phyloP scores from a whole-genome alignment of 2,888 invertebrate species.

The Agriotes lineatus region DNA sequence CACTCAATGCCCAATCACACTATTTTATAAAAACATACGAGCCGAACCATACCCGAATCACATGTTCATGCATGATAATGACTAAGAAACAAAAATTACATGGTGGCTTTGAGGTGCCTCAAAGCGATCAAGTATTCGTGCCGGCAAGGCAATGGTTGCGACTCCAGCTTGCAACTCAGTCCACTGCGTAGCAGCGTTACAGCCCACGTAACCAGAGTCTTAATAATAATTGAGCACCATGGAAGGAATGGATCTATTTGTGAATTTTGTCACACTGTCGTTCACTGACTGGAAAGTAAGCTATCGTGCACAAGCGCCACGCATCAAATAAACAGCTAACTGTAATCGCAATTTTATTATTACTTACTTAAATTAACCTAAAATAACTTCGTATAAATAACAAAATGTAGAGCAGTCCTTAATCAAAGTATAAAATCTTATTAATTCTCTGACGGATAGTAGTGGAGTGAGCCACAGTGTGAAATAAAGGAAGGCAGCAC shows the following conservation, averaged over 20 bases:
- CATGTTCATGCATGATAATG: constrained; percentile 18
- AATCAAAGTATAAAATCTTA: constrained; percentile 17
- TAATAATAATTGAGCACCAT: constrained; percentile 73
- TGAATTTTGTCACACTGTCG: constrained; percentile 54
- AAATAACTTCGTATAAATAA: constrained; percentile 33
- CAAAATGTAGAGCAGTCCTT: constrained; percentile 25
- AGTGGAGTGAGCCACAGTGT: constrained; percentile 52
- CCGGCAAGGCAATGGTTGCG: constrained; percentile 55
- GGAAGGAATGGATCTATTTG: constrained; percentile 75
- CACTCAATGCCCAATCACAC: not conserved
- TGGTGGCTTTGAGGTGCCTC: constrained; percentile 18
- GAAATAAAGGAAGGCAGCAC: constrained; percentile 42
- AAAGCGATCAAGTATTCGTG: constrained; percentile 48
- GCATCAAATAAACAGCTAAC: constrained; percentile 35
- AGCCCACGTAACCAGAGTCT: constrained; percentile 52
- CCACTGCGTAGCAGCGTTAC: constrained; percentile 57
- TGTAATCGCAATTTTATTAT: constrained; percentile 8
- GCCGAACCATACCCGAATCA: constrained; percentile 2
- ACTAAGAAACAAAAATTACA: constrained; percentile 23
- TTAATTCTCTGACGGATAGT: constrained; percentile 24
- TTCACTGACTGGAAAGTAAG: constrained; percentile 59
- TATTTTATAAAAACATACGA: not conserved
- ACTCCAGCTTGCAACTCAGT: constrained; percentile 58
- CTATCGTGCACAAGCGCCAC: constrained; percentile 32
- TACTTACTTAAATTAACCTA: constrained; percentile 25